These are phyloP conservation scores for Geodia barretti DNA, from an alignment of 37 sponge, comb jelly and placozoan genomes.

Conservation along the genomic window DNA sequence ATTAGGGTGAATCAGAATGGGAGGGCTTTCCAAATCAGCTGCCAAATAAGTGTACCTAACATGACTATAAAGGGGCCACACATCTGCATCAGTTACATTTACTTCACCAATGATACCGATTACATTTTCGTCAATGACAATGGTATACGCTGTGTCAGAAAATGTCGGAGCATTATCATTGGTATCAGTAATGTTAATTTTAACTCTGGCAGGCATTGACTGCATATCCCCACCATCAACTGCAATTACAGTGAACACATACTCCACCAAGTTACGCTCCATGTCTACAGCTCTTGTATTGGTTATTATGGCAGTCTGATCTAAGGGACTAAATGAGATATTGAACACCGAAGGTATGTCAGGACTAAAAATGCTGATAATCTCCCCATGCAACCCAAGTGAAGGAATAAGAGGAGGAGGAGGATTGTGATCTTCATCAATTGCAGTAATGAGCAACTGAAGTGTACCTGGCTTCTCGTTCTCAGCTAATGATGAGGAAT, in stretches of 20 bases:
- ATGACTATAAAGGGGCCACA: constrained; percentile 1
- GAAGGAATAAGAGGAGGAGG: background rate
- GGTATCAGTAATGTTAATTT: constrained; percentile 28
- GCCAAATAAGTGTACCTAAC: constrained; percentile 21
- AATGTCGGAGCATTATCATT: constrained; percentile 59
- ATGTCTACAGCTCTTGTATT: constrained; percentile 57
- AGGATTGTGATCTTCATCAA: constrained; percentile 58
- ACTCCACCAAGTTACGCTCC: constrained; percentile 17
- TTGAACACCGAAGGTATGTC: constrained; percentile 5
- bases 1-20: constrained; percentile 11
- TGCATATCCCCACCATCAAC: constrained; percentile 54
- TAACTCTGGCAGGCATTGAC: constrained; percentile 29
- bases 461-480: constrained; percentile 19
- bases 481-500: constrained; percentile 38
- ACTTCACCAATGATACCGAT: constrained; percentile 2
- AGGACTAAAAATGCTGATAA: constrained; percentile 12
- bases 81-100: constrained; percentile 42
- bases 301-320: constrained; percentile 25
- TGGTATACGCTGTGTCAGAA: background rate
- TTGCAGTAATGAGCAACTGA: constrained; percentile 29
- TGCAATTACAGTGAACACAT: constrained; percentile 33
- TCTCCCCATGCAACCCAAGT: constrained; percentile 30
- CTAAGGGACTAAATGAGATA: constrained; percentile 13
- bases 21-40: background rate
- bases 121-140: constrained; percentile 36